phyloP scores from a whole-genome alignment of 2,888 invertebrate genomes.

The Acleris holmiana region DNA sequence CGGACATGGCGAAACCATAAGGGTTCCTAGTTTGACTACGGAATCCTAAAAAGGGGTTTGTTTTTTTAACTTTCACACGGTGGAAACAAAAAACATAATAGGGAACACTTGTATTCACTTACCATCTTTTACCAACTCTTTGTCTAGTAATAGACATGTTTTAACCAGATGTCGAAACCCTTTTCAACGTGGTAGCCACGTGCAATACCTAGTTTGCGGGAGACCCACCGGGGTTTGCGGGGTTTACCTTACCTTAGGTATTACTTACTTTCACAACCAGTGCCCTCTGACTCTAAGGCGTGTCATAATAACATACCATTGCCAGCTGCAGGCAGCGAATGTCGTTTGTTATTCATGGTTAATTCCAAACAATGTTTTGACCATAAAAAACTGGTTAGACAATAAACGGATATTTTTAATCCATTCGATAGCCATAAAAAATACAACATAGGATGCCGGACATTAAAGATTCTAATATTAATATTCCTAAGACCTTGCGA shows the following conservation, averaged over 20 bases:
- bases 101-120: conserved; percentile 3
- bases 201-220: conserved; percentile 4
- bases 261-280: no score
- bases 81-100: no score
- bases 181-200: conserved; percentile 15
- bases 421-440: conserved; percentile 22
- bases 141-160: conserved; percentile 8
- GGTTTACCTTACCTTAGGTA: conserved; percentile 17
- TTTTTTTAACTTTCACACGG: no score
- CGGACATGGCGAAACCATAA: no score
- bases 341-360: conserved; percentile 9
- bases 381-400: conserved; percentile 27
- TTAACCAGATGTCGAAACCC: conserved; percentile 23
- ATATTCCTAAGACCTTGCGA: conserved; percentile 28
- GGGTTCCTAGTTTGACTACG: no score
- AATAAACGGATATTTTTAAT: conserved; percentile 27
- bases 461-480: conserved; percentile 25
- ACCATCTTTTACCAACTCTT: conserved; percentile 3
- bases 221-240: no score
- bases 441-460: conserved; percentile 23
- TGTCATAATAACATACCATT: no score
- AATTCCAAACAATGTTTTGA: conserved; percentile 26
- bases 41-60: no score
- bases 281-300: no score
- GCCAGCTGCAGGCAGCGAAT: background rate